Evolutionary conservation across 2,797 vertebrate species (phyloP).

Genomic region (Aphelocoma californica): DNA sequence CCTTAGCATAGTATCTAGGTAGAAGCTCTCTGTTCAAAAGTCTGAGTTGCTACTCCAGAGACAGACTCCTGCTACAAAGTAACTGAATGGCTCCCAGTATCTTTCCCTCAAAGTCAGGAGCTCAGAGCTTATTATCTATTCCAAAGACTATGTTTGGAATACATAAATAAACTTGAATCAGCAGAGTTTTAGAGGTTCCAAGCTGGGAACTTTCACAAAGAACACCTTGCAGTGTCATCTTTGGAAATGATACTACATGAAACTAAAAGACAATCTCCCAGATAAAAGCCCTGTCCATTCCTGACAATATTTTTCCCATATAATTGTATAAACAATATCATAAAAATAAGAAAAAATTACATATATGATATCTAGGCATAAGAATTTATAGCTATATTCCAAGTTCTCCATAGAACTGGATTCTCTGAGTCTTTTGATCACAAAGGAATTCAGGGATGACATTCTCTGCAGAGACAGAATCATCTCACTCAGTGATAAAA

Average conservation of each 20-base stretch:
- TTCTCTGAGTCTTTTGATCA: neutral
- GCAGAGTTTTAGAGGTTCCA: neutral
- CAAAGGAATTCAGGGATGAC: neutral
- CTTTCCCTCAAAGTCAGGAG: neutral
- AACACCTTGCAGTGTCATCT: neutral
- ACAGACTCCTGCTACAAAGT: neutral
- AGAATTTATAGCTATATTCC: neutral
- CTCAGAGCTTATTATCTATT: neutral
- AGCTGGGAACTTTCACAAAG: neutral
- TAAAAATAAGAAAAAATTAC: neutral
- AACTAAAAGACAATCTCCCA: neutral
- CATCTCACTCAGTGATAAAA: neutral
- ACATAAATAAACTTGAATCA: neutral
- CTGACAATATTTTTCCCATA: neutral
- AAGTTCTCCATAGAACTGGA: neutral
- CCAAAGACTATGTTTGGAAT: neutral
- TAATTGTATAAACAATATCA: neutral
- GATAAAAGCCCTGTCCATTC: neutral
- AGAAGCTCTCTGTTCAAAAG: neutral
- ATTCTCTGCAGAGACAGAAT: neutral
- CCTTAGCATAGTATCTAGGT: neutral
- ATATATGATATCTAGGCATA: neutral
- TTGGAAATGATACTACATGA: neutral
- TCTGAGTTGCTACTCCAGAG: neutral
- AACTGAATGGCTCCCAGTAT: neutral